Evolutionary conservation across 2,113 vertebrate species (phyloP).

Genomic region (Phainopepla nitens): DNA sequence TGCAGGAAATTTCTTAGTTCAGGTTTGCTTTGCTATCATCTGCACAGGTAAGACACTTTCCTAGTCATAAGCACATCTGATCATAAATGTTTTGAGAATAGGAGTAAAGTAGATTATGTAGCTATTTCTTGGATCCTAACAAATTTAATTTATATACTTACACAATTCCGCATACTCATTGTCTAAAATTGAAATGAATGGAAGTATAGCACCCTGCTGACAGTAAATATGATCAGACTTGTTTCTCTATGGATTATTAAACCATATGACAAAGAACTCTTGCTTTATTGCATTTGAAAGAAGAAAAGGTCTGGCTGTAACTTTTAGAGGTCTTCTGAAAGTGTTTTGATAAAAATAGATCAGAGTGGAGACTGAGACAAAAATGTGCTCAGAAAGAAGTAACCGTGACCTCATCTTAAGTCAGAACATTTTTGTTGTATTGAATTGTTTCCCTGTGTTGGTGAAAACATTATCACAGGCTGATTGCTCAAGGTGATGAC

Average conservation of each 20-base stretch:
- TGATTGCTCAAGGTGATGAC: neutral
- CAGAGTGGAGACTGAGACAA: neutral
- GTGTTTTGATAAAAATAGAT: slow-evolving; percentile 11
- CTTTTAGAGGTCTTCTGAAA: slow-evolving; percentile 6
- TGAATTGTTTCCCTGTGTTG: neutral
- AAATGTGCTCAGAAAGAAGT: neutral
- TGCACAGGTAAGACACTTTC: neutral
- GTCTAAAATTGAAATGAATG: neutral
- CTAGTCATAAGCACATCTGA: neutral
- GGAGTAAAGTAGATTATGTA: neutral
- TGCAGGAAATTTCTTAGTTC: neutral
- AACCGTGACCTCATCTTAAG: neutral
- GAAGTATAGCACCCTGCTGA: neutral
- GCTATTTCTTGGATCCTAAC: neutral
- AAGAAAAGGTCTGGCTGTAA: neutral
- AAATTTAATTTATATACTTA: neutral
- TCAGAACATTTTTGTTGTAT: slow-evolving; percentile 6
- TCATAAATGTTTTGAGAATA: neutral
- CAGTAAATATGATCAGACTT: neutral
- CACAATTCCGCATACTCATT: neutral
- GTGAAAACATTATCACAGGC: neutral
- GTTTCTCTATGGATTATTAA: neutral
- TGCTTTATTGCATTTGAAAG: neutral
- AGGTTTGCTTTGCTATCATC: neutral
- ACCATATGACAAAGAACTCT: neutral